Base-by-base conservation (phyloP, 1,140 invertebrate species). In the Drosophila funebris region DNA sequence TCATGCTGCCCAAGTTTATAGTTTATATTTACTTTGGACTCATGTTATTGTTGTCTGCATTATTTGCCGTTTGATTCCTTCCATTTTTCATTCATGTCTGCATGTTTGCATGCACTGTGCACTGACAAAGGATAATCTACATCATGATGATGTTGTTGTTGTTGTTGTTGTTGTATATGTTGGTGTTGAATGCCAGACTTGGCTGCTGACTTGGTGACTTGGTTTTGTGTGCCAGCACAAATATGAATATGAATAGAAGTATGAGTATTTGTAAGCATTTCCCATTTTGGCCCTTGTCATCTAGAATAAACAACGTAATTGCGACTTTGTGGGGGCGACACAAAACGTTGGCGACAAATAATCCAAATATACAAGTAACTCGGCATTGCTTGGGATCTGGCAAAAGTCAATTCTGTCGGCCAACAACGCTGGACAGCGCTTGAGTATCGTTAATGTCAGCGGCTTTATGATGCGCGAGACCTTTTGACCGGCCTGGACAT, bases 271-370 rank as follows among this genome's bases (percentile, higher is more conserved):
- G 68, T 66, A 52, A 58, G 60, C 66, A 78, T 77, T 82, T 67
- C 52, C 70, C 70, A 76, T 73, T 73, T 76, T 76, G 75, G 62
- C 74, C 69, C 76, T 87, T 85, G 81, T 85, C 78, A 73, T 78
- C 75, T 58, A 88, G 82, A 87, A 88, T 87, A 87, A 87, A 87
- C 82, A 87, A 76, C 82, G 78, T 87, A 87, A 87, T 87, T 87
- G 82, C 82, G 69, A 88, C 83, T 76, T 88, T 87, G 83, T 78
- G 82, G 87, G 78, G 82, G 83, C 83, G 82, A 78, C 83, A 75
- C 73, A 87, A 70, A 77, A 61, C 41, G 70, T 60, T 75, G 81
- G 81, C 81, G 82, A 85, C 81, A 85, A 85, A 85, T 85, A 85
- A 77, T 81, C 82, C 82, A 61, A 75, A 67, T 60, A 67, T 33